A percentile compares a stretch with the other conserved stretches of the same genome.
phyloP scores from a whole-genome alignment of 2,888 invertebrate genomes.

The Monoplex corrugatus region DNA sequence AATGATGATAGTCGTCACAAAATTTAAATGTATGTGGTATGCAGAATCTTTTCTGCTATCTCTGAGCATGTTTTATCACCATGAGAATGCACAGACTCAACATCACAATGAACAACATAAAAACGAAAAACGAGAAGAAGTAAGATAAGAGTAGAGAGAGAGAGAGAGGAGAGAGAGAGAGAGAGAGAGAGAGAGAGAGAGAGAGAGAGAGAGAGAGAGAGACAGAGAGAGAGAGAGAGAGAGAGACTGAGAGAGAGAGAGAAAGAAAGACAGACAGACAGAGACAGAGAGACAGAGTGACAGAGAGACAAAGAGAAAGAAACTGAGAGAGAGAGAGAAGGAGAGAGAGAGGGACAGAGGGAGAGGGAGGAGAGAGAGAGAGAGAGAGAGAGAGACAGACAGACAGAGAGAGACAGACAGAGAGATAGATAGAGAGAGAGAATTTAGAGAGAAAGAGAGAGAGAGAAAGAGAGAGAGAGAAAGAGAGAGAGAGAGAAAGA shows the following conservation, averaged over 20 bases:
- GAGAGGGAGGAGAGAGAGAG: not conserved
- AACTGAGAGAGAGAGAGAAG: slow-evolving; percentile 20
- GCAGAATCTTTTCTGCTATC: no score
- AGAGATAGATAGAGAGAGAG: not conserved
- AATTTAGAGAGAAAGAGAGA: not conserved
- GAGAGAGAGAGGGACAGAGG: slow-evolving; percentile 15
- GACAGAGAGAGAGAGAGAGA: slow-evolving; percentile 25
- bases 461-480: slow-evolving; percentile 18
- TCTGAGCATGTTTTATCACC: no score
- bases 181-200: slow-evolving; percentile 22
- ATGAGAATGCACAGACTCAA: no score
- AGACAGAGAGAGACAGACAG: no score
- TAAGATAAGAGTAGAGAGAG: not conserved
- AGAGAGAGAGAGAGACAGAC: not conserved
- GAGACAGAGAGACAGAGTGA: not conserved
- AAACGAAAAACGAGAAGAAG: not conserved
- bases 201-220: slow-evolving; percentile 4
- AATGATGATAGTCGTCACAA: no score
- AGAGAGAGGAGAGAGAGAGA: not conserved
- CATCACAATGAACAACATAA: not conserved
- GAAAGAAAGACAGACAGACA: slow-evolving; percentile 7
- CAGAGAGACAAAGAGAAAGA: slow-evolving; percentile 19
- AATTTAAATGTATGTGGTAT: no score
- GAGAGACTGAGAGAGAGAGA: slow-evolving; percentile 27
- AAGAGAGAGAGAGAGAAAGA: slow-evolving; percentile 33